These are phyloP conservation scores for Lasiommata megera DNA, from an alignment of 2,888 invertebrate genomes.

Conservation along the genomic window DNA sequence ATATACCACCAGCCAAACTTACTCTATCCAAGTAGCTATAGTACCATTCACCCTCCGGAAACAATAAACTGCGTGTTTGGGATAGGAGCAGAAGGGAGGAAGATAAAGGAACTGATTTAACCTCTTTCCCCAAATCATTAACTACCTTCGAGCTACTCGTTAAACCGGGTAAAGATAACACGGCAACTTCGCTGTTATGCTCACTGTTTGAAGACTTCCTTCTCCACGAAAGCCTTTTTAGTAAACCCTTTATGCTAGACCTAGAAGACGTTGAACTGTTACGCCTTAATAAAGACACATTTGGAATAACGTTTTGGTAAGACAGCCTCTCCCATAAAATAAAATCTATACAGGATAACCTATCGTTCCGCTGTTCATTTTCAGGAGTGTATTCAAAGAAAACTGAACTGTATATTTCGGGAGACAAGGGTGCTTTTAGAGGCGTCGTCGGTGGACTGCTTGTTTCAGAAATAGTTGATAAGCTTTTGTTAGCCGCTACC, in stretches of 20 bases:
- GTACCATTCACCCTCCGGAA: conserved; percentile 73
- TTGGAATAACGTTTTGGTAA: conserved; percentile 57
- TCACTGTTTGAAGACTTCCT: conserved; percentile 47
- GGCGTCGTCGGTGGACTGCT: conserved; percentile 50
- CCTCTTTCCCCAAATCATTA: conserved; percentile 62
- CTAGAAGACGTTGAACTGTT: conserved; percentile 49
- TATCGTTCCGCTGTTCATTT: conserved; percentile 49
- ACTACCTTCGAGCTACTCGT: conserved; percentile 56
- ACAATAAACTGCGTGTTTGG: conserved; percentile 61
- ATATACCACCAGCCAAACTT: conserved; percentile 62
- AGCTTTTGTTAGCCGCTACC: conserved; percentile 46
- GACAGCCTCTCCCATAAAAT: conserved; percentile 71
- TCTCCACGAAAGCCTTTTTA: conserved; percentile 53
- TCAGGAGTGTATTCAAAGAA: conserved; percentile 64
- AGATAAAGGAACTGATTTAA: conserved; percentile 59
- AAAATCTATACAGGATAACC: conserved; percentile 62
- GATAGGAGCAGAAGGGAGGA: conserved; percentile 63
- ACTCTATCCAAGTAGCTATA: conserved; percentile 74
- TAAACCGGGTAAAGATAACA: conserved; percentile 60
- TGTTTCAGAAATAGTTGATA: conserved; percentile 65
- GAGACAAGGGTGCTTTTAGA: conserved; percentile 47
- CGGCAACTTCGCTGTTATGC: conserved; percentile 56
- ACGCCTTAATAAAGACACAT: conserved; percentile 54
- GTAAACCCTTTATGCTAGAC: conserved; percentile 52
- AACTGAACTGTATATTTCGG: conserved; percentile 66